Base-by-base conservation (phyloP, 2,113 vertebrate species). In the Egretta garzetta region DNA sequence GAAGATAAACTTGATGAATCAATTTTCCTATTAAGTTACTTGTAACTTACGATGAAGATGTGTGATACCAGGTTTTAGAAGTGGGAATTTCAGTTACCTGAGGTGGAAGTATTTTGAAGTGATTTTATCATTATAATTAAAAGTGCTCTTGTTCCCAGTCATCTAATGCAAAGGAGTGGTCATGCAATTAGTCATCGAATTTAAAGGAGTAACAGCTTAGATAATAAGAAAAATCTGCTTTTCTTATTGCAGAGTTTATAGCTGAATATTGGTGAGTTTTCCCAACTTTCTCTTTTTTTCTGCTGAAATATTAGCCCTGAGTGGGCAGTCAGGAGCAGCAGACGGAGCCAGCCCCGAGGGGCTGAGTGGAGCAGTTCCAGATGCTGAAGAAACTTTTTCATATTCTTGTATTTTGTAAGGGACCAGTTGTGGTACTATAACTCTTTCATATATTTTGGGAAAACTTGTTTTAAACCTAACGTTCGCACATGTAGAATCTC, bases 231-330 rank as follows among this genome's bases (percentile, higher is more conserved):
- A 81, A 95, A 62, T 43, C 59, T 91, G 64, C 15, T 91, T 90
- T 74, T 86, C 37, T 1, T 83, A 41, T 30, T 80, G 26, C 37
- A 43, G 6, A 63, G 83, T 62, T 93, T 71, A 50, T 88, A 70
- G 91, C 37, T 93, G n/a, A 74, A 55, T 93, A 47, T 66, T 93
- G 79, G 71, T 10, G 14, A 92, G 70, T 89, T 86, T 89, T 77
- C 70, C 71, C 73, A 74, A 72, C 50, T 62, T 45, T 33, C 23
- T 82, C 0, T 3, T 56, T 95, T 93, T 86, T 95, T 80, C 84
- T 93, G 26, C 47, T 96, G 91, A 89, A 96, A 88, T 86, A 80
- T 20, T 91, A 97, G 83, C 88, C 71, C n/a, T 63, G 83, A 87
- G 53, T 24, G 30, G 62, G 59, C 66, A 94, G 47, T 92, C 4